Evolutionary conservation across 2,113 vertebrate genomes (phyloP), one percentile per base, ranked within the genome.

Genomic region (Chiloscyllium plagiosum): DNA sequence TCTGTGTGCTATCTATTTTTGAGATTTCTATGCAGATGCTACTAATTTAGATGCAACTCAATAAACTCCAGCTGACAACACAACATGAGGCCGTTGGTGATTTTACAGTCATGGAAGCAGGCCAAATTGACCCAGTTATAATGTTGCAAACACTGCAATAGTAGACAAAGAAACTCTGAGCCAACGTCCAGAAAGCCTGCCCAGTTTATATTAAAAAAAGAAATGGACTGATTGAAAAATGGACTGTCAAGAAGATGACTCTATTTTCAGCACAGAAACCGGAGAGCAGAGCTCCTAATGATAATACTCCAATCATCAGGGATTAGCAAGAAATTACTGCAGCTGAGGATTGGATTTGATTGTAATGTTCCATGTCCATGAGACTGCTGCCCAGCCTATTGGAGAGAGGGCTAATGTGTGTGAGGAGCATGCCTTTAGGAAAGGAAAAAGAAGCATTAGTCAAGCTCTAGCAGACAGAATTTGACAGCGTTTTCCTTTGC

Each of bases 231-330:
- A 37, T 66, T 92, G 61, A 66, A 37, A 92, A 92, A 65, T 92
- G 61, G 89, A 33, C 89, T 66, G 19, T 66, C 13, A 6, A 6
- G 52, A n/a, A 66, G 89, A 20, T 5, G 33, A 90, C 29, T 66
- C 61, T 24, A 92, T 92, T 92, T 66, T 66, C 6, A 4, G 61
- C 61, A 19, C 15, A 66, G 61, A 10, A 4, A 61, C 89, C 17
- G 33, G 52, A 65, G 61, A 7, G 33, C 29, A 19, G n/a, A 66
- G 65, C 4, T 37, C 89, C 50, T 24, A 4, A 61, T 42, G 65
- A n/a, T 90, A 90, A 61, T 90, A 90, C 26, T 17, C 52, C 87
- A 90, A 90, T 92, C 89, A 37, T 65, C 89, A 66, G 89, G 89
- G 89, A 66, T 65, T n/a, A 66, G 61, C 19, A 33, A 66, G 89